Base-by-base conservation (phyloP, 1,140 invertebrate genomes). In the Drosophila sturtevanti region DNA sequence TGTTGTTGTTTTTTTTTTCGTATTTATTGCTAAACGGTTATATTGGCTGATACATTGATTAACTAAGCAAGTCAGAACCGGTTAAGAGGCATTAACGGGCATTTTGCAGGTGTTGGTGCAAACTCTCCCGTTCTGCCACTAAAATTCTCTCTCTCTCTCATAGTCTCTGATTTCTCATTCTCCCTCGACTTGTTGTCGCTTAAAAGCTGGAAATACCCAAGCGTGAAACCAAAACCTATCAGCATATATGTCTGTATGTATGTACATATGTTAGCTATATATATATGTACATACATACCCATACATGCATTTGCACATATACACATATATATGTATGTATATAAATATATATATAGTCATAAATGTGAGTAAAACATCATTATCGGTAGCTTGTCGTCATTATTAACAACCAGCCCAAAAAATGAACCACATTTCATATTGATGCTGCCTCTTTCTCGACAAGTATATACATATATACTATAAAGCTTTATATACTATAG, bases 191-290 rank as follows among this genome's bases (percentile, higher is more conserved):
- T 64, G 73, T 72, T 65, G 66, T 69, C 54, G 71, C 71, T 82
- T 55, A 65, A 84, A 87, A 87, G 84, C 84, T 87, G 84, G 84
- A 89, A 87, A 89, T 87, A 54, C 84, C 84, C 79, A 87, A 82
- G 76, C 56, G 24, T 34, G 37, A 38, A 44, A 48, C 18, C 37
- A 35, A 35, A 77, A 80, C 55, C 76, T 79, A 86, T 87, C 74
- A 87, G 71, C 64, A 66, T 18, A 54, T 14, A 67, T 37, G n/a
- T n/a, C n/a, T n/a, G n/a, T n/a, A n/a, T n/a, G n/a, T n/a, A n/a
- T n/a, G n/a, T n/a, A n/a, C n/a, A 68, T 31, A 62, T 63, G 27
- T 7, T 31, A 31, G n/a, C 27, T 31, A 31, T 31, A 31, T 18
- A 55, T 14, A 64, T 24, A 68, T 22, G 59, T 63, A 63, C 72